Conservation (phyloP, 2,888 invertebrate genomes). For the Papilio elwesi region DNA sequence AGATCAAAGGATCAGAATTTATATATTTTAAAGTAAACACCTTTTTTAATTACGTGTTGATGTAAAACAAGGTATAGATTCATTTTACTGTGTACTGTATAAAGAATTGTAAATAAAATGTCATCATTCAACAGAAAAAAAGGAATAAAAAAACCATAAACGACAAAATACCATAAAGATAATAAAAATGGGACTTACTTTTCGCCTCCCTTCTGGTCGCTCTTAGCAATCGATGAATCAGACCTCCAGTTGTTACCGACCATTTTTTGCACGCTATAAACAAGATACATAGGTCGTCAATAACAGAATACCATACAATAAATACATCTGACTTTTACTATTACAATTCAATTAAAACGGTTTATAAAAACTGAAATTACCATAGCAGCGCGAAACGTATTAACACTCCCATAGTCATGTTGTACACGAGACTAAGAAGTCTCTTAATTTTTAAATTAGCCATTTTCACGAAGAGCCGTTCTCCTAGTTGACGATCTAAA, state of each 20-base stretch:
- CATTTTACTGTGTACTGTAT: too few species aligned
- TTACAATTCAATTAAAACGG: not conserved
- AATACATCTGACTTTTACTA: not conserved
- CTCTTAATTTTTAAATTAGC: not conserved
- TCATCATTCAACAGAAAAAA: constrained; percentile 13
- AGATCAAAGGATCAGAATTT: too few species aligned
- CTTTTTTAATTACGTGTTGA: too few species aligned
- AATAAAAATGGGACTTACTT: constrained; percentile 55
- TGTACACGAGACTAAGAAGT: not conserved
- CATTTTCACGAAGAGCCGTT: not conserved
- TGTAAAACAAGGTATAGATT: too few species aligned
- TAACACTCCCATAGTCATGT: not conserved
- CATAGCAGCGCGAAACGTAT: not conserved
- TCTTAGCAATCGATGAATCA: constrained; percentile 54
- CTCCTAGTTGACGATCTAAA: not conserved
- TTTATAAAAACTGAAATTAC: constrained; percentile 4
- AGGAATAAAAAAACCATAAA: not conserved
- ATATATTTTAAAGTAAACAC: too few species aligned
- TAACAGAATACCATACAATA: not conserved
- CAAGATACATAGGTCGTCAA: not conserved
- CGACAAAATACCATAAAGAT: not conserved
- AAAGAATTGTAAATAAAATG: too few species aligned
- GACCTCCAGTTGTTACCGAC: constrained; percentile 68
- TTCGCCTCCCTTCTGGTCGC: constrained; percentile 60
- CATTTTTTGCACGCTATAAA: constrained; percentile 68